These are phyloP conservation scores for Melinaea marsaeus DNA, from an alignment of 2,888 invertebrate genomes.

Conservation along the genomic window DNA sequence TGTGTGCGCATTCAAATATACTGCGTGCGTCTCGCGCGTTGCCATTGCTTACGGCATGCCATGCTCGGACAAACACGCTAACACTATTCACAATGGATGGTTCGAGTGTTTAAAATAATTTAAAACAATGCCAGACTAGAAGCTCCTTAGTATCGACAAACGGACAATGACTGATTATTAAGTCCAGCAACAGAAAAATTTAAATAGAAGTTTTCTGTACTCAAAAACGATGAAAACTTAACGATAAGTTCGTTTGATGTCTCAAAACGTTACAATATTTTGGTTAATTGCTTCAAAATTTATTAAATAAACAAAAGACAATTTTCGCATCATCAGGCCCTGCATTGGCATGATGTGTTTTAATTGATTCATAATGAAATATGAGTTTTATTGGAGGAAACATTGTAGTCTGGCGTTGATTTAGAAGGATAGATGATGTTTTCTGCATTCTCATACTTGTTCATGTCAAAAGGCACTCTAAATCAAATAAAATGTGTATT, in stretches of 20 bases:
- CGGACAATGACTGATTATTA: too few species aligned
- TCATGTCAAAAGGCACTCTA: not conserved
- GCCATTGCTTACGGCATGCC: constrained; percentile 16
- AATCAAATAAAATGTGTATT: not conserved
- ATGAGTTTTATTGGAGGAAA: not conserved
- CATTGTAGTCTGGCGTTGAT: not conserved
- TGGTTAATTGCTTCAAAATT: not conserved
- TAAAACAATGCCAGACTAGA: constrained; percentile 4
- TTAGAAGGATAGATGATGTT: not conserved
- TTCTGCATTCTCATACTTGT: constrained; percentile 15
- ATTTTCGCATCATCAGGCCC: not conserved
- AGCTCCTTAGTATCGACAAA: not conserved
- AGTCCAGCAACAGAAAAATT: too few species aligned
- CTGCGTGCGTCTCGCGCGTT: constrained; percentile 13
- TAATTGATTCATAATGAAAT: too few species aligned
- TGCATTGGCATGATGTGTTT: too few species aligned
- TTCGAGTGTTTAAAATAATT: not conserved
- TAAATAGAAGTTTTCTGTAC: too few species aligned
- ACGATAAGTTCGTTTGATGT: too few species aligned
- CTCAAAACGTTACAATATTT: not conserved
- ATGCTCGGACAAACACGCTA: constrained; percentile 15
- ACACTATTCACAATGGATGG: constrained; percentile 7
- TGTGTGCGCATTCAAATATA: constrained; percentile 3
- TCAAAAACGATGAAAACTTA: too few species aligned
- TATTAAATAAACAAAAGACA: not conserved